Base-by-base conservation (phyloP, 2,888 invertebrate species). In the Microctonus aethiopoides region DNA sequence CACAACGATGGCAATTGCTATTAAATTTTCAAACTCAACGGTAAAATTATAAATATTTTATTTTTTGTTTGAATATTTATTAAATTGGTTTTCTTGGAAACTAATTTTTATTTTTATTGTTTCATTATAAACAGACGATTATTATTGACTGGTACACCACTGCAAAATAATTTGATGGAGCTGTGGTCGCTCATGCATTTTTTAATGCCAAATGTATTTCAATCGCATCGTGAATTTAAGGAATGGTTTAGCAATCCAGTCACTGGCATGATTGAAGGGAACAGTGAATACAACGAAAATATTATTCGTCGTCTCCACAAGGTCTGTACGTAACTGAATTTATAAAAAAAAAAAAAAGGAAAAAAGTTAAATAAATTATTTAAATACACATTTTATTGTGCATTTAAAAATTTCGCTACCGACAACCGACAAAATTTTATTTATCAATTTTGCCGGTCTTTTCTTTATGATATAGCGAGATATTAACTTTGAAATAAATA, bases 181-280 rank as follows among this genome's bases (percentile, higher is more conserved):
- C 89, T 98, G 78, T 98, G 98, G 98, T 97, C 98, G 24, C 89
- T 98, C 73, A 96, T 98, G 97, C 98, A 98, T 89, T 98, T 98
- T 88, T 90, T 98, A 65, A 98, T 98, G 98, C 98, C 98, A 54
- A 93, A 95, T 86, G 95, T 98, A 77, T 98, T 98, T 89, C 95
- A 96, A 78, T 97, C 97, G 62, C 97, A 99, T 88, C 91, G 95
- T 66, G 97, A 98, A 88, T 97, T 96, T 87, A 96, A 97, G 86
- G 97, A 98, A 88, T 99, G 99, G 99, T 99, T 99, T 89, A 95
- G 96, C 70, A 96, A 96, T 88, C 98, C 98, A 54, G 94, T 99
- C 75, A 95, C 96, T 26, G 96, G 95, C 71, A 97, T 97, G 96
- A 95, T 97, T 75, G 97, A 97, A 86, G 96, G 96, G 71, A 95